These are phyloP conservation scores for Mesitornis unicolor DNA, from an alignment of 2,113 vertebrate genomes.

Conservation along the genomic window DNA sequence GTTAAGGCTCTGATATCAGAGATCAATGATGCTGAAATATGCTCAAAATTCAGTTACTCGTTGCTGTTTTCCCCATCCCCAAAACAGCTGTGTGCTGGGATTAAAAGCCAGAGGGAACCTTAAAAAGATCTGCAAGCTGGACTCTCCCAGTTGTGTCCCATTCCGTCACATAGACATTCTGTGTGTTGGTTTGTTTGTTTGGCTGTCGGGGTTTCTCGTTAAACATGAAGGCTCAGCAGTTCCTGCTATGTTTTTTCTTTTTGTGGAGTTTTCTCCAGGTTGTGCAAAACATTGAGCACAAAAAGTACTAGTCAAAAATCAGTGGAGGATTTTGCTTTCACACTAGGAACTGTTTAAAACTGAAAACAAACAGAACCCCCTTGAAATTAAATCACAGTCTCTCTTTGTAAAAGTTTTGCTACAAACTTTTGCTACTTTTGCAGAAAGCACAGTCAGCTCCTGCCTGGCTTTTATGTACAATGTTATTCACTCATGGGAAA, in stretches of 20 bases:
- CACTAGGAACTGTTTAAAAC: not conserved
- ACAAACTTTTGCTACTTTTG: not conserved
- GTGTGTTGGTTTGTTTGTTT: constrained; percentile 20
- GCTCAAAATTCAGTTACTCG: not conserved
- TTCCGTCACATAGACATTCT: not conserved
- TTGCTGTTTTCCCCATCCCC: not conserved
- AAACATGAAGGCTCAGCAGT: not conserved
- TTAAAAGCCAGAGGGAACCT: constrained; percentile 39
- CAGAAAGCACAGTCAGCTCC: not conserved
- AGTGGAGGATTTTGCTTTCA: not conserved
- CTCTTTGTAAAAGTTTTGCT: not conserved
- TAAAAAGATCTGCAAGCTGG: not conserved
- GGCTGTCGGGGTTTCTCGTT: not conserved
- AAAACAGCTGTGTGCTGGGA: not conserved
- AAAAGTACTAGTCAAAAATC: not conserved
- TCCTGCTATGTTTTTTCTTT: not conserved
- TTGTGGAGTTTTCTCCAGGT: not conserved
- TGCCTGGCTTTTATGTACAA: not conserved
- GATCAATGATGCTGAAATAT: not conserved
- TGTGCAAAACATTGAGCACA: not conserved
- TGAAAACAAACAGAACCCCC: not conserved
- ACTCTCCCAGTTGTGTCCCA: not conserved
- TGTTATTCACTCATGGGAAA: not conserved
- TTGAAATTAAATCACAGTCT: not conserved
- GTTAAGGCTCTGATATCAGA: not conserved